phyloP scores from a whole-genome alignment of 2,888 invertebrate genomes.

The Aproaerema taeniolella region DNA sequence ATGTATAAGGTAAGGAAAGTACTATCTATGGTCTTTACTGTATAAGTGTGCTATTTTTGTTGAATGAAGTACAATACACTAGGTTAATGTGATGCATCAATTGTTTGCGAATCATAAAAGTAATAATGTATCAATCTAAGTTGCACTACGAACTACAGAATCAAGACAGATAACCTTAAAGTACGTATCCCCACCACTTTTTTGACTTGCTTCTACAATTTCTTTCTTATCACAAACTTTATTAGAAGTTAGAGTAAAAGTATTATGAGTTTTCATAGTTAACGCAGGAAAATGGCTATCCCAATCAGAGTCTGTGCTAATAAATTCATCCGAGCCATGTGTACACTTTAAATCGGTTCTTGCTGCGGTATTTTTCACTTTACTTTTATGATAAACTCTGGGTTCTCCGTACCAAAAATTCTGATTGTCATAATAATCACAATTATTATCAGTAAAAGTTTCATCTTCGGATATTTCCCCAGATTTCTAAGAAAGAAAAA shows the following conservation, averaged over 20 bases:
- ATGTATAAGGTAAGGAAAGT: too few relatives aligned
- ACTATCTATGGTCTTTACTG: too few relatives aligned
- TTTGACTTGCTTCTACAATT: slow-evolving; percentile 48
- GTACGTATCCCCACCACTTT: slow-evolving; percentile 62
- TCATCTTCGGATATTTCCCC: slow-evolving; percentile 66
- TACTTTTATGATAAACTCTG: slow-evolving; percentile 61
- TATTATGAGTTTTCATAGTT: slow-evolving; percentile 61
- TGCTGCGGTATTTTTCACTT: slow-evolving; percentile 34
- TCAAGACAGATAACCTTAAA: slow-evolving; percentile 41
- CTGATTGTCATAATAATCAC: slow-evolving; percentile 33
- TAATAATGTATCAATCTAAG: not conserved
- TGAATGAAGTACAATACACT: too few relatives aligned
- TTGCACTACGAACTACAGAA: not conserved
- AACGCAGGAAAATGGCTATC: slow-evolving; percentile 66
- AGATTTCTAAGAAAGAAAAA: slow-evolving; percentile 40
- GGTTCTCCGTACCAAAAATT: slow-evolving; percentile 59
- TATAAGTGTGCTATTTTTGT: too few relatives aligned
- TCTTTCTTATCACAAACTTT: slow-evolving; percentile 56
- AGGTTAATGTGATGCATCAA: too few relatives aligned
- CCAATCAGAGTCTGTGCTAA: slow-evolving; percentile 64
- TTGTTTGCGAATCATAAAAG: too few relatives aligned
- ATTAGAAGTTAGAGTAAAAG: slow-evolving; percentile 59
- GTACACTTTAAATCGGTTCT: slow-evolving; percentile 40
- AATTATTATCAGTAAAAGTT: slow-evolving; percentile 38
- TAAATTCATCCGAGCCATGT: slow-evolving; percentile 56